Evolutionary conservation across 2,888 invertebrate species (phyloP).

Genomic region (Stictocephala bisonia): DNA sequence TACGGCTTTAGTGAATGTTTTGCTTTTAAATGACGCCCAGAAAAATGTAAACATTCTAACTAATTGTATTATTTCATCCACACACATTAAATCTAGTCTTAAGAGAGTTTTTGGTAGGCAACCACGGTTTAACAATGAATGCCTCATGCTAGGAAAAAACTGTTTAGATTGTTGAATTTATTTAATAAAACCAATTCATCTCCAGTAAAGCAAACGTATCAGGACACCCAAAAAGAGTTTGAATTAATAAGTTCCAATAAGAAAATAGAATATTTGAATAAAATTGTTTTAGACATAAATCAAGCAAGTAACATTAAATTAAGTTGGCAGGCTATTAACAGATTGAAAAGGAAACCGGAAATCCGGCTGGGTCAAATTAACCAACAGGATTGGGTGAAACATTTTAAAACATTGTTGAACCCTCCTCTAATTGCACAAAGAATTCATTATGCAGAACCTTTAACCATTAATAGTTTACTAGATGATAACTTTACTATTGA

Average conservation of each 20-base stretch:
- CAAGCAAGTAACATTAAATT: neutral
- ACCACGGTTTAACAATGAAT: conserved; percentile 21
- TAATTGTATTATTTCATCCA: neutral
- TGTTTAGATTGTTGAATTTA: conserved; percentile 5
- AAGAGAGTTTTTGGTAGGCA: neutral
- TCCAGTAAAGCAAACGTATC: neutral
- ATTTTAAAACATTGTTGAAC: neutral
- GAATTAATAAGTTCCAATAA: neutral
- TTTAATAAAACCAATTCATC: neutral
- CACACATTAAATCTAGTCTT: neutral
- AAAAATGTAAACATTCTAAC: neutral
- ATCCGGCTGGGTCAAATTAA: neutral
- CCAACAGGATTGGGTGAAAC: neutral
- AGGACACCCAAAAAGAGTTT: neutral
- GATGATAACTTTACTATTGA: neutral
- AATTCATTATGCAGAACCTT: neutral
- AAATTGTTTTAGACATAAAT: neutral
- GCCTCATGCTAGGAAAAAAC: neutral
- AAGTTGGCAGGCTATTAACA: neutral
- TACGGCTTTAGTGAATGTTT: neutral
- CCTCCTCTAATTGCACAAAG: neutral
- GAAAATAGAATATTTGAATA: conserved; percentile 4
- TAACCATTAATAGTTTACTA: neutral
- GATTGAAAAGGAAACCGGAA: conserved; percentile 8
- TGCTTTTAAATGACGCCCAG: neutral